Percentiles rank a stretch among this genome's conserved stretches.
Evolutionary conservation across 2,888 invertebrate species (phyloP).

Genomic region (Cylindroiulus punctatus): DNA sequence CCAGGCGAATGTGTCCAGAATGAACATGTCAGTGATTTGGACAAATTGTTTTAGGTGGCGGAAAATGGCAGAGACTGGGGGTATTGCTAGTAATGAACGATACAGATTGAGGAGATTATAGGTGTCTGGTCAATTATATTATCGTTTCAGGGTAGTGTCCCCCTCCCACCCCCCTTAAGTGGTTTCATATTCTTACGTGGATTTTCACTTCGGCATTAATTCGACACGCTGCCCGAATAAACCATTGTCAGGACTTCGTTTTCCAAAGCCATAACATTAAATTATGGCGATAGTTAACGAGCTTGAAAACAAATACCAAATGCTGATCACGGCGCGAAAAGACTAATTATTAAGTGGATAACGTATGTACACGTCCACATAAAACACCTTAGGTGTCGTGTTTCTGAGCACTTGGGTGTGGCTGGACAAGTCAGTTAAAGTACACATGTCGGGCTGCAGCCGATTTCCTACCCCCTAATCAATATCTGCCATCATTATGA

Average conservation of each 20-base stretch:
- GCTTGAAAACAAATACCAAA: neutral
- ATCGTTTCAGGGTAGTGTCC: neutral
- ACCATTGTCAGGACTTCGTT: neutral
- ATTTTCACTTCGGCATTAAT: conserved; percentile 26
- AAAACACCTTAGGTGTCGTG: conserved; percentile 33
- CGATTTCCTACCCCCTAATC: conserved; percentile 29
- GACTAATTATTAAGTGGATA: conserved; percentile 23
- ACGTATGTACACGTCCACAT: conserved; percentile 42
- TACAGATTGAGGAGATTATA: conserved; percentile 21
- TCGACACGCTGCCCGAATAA: neutral
- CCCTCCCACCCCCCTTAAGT: neutral
- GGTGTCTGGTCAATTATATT: conserved; percentile 28
- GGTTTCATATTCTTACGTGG: conserved; percentile 26
- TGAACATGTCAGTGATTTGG: neutral
- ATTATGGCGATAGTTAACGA: conserved; percentile 11
- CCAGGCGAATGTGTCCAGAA: neutral
- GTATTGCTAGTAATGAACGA: neutral
- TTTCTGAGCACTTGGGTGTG: neutral
- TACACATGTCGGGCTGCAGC: conserved; percentile 28
- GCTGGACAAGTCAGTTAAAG: conserved; percentile 29
- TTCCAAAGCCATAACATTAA: conserved; percentile 22
- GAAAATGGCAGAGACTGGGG: conserved; percentile 19
- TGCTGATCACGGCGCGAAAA: conserved; percentile 15
- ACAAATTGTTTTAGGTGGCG: conserved; percentile 29
- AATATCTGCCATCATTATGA: conserved; percentile 19